Evolutionary conservation across 2,113 vertebrate genomes (phyloP), one percentile per base, ranked within the genome.

Genomic region (Butorides virescens): DNA sequence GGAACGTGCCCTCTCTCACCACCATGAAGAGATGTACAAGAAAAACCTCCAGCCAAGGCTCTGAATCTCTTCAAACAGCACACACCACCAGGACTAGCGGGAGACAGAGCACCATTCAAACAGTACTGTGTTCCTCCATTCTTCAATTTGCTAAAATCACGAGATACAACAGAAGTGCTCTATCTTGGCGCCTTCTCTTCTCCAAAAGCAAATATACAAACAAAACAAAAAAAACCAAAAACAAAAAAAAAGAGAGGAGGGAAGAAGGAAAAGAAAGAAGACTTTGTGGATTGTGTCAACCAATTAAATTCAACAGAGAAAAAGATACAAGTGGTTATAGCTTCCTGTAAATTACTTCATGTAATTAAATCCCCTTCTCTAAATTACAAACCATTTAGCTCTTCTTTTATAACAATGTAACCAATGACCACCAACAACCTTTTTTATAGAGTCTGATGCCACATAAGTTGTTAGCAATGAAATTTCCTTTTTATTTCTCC

Each of bases 281-380:
- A 58, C 71, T 73, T 58, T 39, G 66, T 80, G 44, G 46, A 47
- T 76, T 63, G 74, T 89, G 49, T 89, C 85, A 96, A 68, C 86
- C 90, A 91, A 84, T 82, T 92, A 88, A 71, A 95, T 77, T 81
- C 67, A 88, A 84, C 52, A 46, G 37, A 87, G 76, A 36, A 72
- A 96, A 86, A 94, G 76, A 96, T 29, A 92, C 26, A 80, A 96
- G 72, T 52, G 79, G 76, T 94, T 97, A 97, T 36, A 82, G 90
- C 72, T 91, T 94, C 94, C 95, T 72, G 85, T 92, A 96, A 98
- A 97, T 97, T 95, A 97, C 88, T 95, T 88, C 47, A 39, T 84
- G 95, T 93, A 97, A 98, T 98, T 97, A 98, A 97, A 97, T 93
- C 76, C 65, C 52, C 79, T 76, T 88, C 90, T 78, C 92, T 94